Percentiles rank a stretch among this genome's conserved stretches.
These are phyloP conservation scores for Heliconius congener DNA, from an alignment of 1,140 invertebrate genomes.

Conservation along the genomic window DNA sequence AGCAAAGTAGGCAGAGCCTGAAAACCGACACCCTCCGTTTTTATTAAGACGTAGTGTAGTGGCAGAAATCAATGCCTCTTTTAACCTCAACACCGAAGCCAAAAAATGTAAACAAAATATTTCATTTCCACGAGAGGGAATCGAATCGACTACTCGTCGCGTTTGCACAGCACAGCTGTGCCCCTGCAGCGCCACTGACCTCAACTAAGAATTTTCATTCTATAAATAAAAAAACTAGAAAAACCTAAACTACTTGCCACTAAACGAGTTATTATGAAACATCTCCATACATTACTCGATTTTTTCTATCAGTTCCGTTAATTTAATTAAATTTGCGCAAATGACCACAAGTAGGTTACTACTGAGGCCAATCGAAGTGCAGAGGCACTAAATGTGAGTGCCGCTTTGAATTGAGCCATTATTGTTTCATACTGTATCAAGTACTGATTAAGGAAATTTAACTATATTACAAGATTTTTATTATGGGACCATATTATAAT, in stretches of 20 bases:
- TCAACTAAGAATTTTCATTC: not conserved
- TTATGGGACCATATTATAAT: not conserved
- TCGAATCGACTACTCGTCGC: no score
- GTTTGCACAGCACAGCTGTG: no score
- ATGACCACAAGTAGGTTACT: not conserved
- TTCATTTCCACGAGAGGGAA: no score
- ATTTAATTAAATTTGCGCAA: slow-evolving; percentile 11
- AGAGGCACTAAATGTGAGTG: not conserved
- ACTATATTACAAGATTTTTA: slow-evolving; percentile 4
- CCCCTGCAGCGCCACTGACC: no score
- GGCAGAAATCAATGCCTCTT: no score
- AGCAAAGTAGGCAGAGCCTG: no score
- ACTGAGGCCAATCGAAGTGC: no score
- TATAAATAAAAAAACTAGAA: not conserved
- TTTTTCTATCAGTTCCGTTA: not conserved
- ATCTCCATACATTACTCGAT: not conserved
- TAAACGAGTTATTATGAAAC: not conserved
- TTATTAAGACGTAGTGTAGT: no score
- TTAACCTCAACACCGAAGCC: no score
- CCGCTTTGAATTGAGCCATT: not conserved
- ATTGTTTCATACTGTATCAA: not conserved
- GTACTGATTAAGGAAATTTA: not conserved
- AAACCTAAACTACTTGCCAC: not conserved
- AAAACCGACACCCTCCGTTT: no score
- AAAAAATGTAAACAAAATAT: no score